Conservation (phyloP, 1,140 invertebrate species). For the Pseudoatta argentina region DNA sequence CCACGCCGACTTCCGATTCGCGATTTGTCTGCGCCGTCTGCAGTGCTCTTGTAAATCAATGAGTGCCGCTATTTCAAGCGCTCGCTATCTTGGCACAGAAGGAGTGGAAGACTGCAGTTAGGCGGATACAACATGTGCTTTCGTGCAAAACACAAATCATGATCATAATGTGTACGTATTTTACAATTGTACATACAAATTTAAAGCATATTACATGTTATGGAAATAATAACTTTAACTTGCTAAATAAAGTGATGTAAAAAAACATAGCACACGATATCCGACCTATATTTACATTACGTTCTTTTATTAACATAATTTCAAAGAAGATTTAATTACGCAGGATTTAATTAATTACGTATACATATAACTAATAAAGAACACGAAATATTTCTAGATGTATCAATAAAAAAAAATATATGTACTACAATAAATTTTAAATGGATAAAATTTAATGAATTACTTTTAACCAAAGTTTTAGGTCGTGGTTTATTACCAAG, state of each 20-base stretch:
- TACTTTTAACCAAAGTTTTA: background rate
- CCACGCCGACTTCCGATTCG: slow-evolving; percentile 59
- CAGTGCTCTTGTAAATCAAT: slow-evolving; percentile 58
- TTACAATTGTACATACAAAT: background rate
- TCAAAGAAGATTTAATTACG: background rate
- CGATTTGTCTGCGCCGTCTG: slow-evolving; percentile 68
- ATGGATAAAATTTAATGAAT: background rate
- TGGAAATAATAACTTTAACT: background rate
- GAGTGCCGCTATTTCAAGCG: slow-evolving; percentile 42
- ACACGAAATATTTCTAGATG: background rate
- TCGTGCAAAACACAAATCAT: background rate
- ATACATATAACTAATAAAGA: background rate
- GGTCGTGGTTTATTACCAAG: background rate
- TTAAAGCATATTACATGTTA: background rate
- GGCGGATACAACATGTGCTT: slow-evolving; percentile 19
- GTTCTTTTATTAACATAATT: slow-evolving; percentile 4
- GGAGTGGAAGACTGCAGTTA: background rate
- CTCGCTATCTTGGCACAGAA: slow-evolving; percentile 2
- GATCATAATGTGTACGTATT: background rate
- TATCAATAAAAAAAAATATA: background rate
- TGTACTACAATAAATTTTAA: background rate
- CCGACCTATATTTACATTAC: background rate
- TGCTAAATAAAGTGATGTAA: background rate
- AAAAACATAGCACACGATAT: background rate
- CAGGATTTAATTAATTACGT: background rate